Conservation (phyloP, 2,113 vertebrate genomes). For the Campylorhamphus procurvoides region DNA sequence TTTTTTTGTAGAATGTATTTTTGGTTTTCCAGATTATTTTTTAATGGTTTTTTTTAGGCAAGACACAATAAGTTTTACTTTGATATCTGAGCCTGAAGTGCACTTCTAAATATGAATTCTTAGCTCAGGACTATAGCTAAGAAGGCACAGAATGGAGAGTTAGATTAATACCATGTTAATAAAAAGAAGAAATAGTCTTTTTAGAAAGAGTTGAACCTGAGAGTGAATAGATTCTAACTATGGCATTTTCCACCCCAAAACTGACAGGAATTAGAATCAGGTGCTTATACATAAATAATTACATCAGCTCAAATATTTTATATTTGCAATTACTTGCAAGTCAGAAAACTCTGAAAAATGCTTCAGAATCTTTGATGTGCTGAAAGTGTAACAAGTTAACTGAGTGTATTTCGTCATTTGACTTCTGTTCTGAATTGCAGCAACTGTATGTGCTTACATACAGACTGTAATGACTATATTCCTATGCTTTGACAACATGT, state of each 20-base stretch:
- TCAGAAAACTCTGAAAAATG: background rate
- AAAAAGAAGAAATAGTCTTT: background rate
- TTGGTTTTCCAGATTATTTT: background rate
- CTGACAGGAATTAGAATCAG: background rate
- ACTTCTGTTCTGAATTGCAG: background rate
- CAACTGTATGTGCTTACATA: background rate
- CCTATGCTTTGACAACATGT: background rate
- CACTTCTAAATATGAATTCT: background rate
- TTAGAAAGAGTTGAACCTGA: background rate
- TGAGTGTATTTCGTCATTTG: background rate
- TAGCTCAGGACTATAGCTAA: background rate
- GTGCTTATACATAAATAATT: background rate
- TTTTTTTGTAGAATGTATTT: background rate
- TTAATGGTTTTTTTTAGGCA: background rate
- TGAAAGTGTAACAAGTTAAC: background rate
- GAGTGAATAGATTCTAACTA: background rate
- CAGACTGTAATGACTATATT: background rate
- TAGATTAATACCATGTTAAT: background rate
- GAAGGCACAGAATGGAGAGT: background rate
- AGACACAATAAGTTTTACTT: background rate
- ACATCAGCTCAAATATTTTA: background rate
- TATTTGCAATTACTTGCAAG: background rate
- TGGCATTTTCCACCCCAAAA: rapidly evolving
- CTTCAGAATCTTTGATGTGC: background rate
- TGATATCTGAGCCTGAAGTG: background rate